phyloP scores from a whole-genome alignment of 2,113 vertebrate species.

The Guaruba guarouba region DNA sequence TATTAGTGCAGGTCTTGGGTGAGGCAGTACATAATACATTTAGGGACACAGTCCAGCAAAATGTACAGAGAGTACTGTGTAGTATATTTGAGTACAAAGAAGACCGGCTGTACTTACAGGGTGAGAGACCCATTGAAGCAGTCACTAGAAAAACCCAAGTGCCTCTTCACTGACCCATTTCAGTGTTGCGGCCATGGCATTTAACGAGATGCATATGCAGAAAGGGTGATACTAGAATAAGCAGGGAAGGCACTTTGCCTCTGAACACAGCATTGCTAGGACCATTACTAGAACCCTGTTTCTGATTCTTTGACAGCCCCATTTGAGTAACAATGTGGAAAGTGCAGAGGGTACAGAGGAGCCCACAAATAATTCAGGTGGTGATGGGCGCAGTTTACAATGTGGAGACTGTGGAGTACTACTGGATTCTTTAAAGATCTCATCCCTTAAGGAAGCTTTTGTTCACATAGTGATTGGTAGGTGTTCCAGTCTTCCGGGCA shows the following conservation, averaged over 20 bases:
- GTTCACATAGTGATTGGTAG: neutral
- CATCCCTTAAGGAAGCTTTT: neutral
- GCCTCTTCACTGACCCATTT: neutral
- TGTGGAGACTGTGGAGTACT: neutral
- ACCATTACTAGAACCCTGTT: neutral
- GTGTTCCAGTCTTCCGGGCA: neutral
- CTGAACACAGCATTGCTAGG: neutral
- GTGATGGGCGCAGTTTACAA: neutral
- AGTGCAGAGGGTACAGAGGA: neutral
- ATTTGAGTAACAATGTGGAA: neutral
- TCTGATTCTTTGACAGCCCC: neutral
- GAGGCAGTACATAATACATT: neutral
- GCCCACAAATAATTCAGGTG: neutral
- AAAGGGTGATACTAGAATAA: neutral
- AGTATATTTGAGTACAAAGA: neutral
- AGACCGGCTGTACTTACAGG: neutral
- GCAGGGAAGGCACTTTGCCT: neutral
- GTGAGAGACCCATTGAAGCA: neutral
- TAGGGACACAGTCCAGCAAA: neutral
- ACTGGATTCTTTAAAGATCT: neutral
- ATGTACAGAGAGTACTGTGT: neutral
- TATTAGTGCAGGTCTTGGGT: neutral
- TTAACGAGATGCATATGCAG: neutral
- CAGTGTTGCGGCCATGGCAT: neutral
- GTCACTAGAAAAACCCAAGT: neutral